Percentiles rank a stretch among this genome's conserved stretches.
Conservation (phyloP, 2,113 vertebrate genomes). For the Lagenorhynchus albirostris region DNA sequence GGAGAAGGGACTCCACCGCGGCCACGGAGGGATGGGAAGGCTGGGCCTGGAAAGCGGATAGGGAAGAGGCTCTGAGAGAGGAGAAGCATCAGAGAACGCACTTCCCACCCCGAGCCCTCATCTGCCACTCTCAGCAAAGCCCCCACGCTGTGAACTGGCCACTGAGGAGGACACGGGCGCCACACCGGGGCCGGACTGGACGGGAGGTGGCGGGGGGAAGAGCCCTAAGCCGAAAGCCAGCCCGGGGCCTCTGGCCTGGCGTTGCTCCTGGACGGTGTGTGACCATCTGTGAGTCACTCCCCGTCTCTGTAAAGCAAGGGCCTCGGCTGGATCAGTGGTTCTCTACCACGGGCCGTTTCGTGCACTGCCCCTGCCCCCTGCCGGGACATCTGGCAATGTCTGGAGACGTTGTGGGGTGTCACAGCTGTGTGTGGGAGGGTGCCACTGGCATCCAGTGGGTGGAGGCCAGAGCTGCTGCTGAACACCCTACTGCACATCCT, state of each 20-base stretch:
- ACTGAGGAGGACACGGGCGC: background rate
- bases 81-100: background rate
- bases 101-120: too few species aligned
- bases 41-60: background rate
- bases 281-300: background rate
- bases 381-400: background rate
- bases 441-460: background rate
- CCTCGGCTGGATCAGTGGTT: rapidly evolving
- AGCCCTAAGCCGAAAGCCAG: background rate
- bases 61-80: background rate
- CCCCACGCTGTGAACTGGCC: background rate
- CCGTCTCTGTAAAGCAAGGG: background rate
- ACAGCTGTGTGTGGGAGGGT: background rate
- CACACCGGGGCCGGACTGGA: background rate
- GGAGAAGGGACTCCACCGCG: background rate
- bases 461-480: background rate
- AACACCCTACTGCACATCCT: background rate
- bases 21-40: background rate
- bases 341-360: background rate
- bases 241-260: background rate
- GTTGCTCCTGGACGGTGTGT: background rate
- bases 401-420: background rate
- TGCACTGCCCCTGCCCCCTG: background rate
- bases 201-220: rapidly evolving
- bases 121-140: background rate